Evolutionary conservation across 2,797 vertebrate genomes (phyloP).

Genomic region (Decapterus maruadsi): DNA sequence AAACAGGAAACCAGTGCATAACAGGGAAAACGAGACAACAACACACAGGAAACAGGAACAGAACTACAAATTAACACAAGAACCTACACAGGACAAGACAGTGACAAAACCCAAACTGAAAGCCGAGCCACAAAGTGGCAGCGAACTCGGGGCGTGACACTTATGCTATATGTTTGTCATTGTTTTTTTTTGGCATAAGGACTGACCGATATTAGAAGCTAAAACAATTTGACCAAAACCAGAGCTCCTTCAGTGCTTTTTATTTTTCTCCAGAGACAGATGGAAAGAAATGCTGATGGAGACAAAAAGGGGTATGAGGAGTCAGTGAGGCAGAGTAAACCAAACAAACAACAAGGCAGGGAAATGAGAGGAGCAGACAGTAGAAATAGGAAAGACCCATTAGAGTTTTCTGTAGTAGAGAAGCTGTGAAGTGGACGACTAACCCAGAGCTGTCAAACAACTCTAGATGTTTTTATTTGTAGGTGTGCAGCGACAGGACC

Average conservation of each 20-base stretch:
- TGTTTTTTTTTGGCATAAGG: neutral
- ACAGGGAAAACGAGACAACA: no score
- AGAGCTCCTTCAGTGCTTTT: neutral
- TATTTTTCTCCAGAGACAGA: neutral
- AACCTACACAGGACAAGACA: no score
- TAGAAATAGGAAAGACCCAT: constrained; percentile 15
- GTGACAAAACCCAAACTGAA: no score
- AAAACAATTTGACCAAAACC: neutral
- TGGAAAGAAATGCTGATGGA: neutral
- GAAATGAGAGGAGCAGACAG: neutral
- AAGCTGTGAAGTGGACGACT: constrained; percentile 36
- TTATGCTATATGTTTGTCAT: neutral
- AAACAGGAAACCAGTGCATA: no score
- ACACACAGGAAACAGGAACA: no score
- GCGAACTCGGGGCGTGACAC: no score
- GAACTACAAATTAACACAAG: no score
- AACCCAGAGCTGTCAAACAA: constrained; percentile 38
- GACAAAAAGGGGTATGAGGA: neutral
- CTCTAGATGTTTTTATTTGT: constrained; percentile 15
- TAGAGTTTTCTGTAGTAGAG: constrained; percentile 39
- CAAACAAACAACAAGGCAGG: neutral
- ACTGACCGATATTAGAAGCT: neutral
- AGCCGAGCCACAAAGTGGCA: no score
- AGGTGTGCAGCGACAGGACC: constrained; percentile 16
- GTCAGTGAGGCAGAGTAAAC: neutral